Evolutionary conservation across 2,888 invertebrate species (phyloP).

Genomic region (Stenoptilia bipunctidactyla): DNA sequence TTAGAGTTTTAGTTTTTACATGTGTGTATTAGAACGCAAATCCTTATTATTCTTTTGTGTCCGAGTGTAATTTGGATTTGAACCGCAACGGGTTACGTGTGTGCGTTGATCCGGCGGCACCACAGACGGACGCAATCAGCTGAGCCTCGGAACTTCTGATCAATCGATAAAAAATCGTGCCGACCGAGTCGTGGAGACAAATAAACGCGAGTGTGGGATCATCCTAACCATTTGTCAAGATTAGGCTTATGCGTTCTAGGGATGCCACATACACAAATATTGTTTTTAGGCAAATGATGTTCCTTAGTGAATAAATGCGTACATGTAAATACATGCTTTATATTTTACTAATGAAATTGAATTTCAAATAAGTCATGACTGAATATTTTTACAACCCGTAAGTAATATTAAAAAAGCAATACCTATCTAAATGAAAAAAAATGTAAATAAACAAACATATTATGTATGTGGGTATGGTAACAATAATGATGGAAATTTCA

Average conservation of each 20-base stretch:
- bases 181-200: conserved; percentile 48
- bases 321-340: too few relatives aligned
- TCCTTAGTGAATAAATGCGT: too few relatives aligned
- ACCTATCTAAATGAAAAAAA: too few relatives aligned
- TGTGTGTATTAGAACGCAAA: conserved; percentile 46
- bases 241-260: conserved; percentile 41
- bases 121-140: conserved; percentile 63
- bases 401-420: too few relatives aligned
- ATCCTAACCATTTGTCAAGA: conserved; percentile 67
- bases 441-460: too few relatives aligned
- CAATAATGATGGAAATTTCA: too few relatives aligned
- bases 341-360: too few relatives aligned
- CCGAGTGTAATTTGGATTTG: conserved; percentile 39
- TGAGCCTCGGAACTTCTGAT: conserved; percentile 30
- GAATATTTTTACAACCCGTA: too few relatives aligned
- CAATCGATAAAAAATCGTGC: conserved; percentile 68
- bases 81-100: conserved; percentile 8
- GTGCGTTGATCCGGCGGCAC: conserved; percentile 54
- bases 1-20: conserved; percentile 13
- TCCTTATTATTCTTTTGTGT: conserved; percentile 48
- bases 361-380: too few relatives aligned
- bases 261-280: too few relatives aligned
- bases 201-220: conserved; percentile 47
- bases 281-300: too few relatives aligned
- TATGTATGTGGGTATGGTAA: too few relatives aligned